Conservation (phyloP, 2,113 vertebrate species). For the Thunnus thynnus region DNA sequence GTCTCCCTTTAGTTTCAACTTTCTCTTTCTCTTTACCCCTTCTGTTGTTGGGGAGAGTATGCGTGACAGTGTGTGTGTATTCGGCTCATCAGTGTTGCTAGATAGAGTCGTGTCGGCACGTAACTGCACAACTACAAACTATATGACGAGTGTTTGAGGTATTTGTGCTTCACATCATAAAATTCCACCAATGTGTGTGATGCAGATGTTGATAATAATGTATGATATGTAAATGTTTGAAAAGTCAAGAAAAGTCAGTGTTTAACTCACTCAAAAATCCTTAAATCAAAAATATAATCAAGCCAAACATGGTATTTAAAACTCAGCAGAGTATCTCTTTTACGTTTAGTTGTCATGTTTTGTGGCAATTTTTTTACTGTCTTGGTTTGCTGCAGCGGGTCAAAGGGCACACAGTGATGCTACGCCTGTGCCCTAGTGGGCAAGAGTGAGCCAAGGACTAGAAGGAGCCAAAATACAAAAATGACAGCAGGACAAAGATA, state of each 20-base stretch:
- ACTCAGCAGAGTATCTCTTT: not conserved
- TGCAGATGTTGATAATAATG: too few relatives aligned
- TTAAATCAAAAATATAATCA: not conserved
- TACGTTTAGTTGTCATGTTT: not conserved
- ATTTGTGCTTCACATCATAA: not conserved
- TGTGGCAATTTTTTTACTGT: rapidly evolving
- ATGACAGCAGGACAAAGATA: conserved; percentile 67
- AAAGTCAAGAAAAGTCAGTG: not conserved
- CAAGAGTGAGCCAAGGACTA: conserved; percentile 36
- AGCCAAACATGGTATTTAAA: not conserved
- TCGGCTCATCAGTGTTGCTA: conserved; percentile 1
- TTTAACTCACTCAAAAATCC: not conserved
- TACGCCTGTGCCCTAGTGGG: not conserved
- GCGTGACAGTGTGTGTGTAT: not conserved
- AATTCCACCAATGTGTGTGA: not conserved
- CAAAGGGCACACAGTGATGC: conserved; percentile 38
- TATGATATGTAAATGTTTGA: too few relatives aligned
- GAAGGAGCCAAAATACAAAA: conserved; percentile 43
- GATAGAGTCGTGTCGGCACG: not conserved
- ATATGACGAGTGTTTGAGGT: not conserved
- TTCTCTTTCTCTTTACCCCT: not conserved
- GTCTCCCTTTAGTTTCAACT: not conserved
- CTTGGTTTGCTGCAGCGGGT: conserved; percentile 36
- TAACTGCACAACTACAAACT: not conserved
- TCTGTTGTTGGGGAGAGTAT: not conserved